These are phyloP conservation scores for Apogon hyalosoma DNA, from an alignment of 2,797 vertebrate genomes.

Conservation along the genomic window DNA sequence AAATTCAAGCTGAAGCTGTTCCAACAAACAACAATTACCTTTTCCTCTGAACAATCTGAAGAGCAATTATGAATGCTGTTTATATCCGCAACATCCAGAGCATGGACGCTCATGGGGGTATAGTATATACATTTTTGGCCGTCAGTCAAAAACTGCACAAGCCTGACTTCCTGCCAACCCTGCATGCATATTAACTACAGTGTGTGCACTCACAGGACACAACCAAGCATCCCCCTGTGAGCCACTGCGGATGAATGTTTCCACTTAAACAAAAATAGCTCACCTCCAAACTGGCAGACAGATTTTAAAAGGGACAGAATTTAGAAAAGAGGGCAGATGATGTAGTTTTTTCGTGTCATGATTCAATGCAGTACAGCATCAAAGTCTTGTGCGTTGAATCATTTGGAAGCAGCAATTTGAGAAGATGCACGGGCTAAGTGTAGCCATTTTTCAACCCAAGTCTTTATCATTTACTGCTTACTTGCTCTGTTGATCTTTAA, in stretches of 20 bases:
- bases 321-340: conserved; percentile 39
- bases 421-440: conserved; percentile 16
- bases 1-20: conserved; percentile 51
- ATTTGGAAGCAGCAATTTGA: background rate
- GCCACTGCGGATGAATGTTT: conserved; percentile 33
- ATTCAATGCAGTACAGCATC: conserved; percentile 12
- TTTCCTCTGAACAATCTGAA: conserved; percentile 33
- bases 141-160: conserved; percentile 32
- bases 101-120: conserved; percentile 3
- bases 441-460: conserved; percentile 7
- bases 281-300: conserved; percentile 28
- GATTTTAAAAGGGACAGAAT: conserved; percentile 22
- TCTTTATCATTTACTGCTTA: conserved; percentile 7
- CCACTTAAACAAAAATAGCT: conserved; percentile 53
- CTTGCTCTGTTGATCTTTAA: conserved; percentile 12
- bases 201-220: conserved; percentile 17
- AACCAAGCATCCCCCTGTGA: conserved; percentile 7
- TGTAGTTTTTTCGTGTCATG: conserved; percentile 29
- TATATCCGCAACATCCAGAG: conserved; percentile 37
- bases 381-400: conserved; percentile 24
- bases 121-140: conserved; percentile 30
- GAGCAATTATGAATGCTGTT: conserved; percentile 21
- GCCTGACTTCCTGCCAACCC: conserved; percentile 28
- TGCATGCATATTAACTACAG: conserved; percentile 34
- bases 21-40: conserved; percentile 44